Evolutionary conservation across 2,797 vertebrate species (phyloP).

Genomic region (Anguilla pacifica): DNA sequence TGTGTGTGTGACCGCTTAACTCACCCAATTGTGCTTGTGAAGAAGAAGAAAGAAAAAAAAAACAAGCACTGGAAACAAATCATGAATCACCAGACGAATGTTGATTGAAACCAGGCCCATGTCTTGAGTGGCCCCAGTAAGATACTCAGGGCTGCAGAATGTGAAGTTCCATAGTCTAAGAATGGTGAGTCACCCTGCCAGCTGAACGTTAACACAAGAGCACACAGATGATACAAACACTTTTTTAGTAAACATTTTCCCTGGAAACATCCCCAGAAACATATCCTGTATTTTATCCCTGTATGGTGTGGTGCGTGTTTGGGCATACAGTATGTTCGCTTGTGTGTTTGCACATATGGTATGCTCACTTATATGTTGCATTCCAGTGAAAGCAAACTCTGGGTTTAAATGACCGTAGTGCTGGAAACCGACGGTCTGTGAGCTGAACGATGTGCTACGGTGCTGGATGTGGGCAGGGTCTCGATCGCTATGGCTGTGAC

Average conservation of each 20-base stretch:
- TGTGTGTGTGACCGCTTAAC: not conserved
- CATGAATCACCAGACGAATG: not conserved
- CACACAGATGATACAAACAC: no score
- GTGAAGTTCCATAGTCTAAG: not conserved
- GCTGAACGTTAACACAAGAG: not conserved
- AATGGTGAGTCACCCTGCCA: not conserved
- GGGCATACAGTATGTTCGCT: no score
- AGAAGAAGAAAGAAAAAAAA: not conserved
- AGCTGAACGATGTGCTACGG: not conserved
- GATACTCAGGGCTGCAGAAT: not conserved
- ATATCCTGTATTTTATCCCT: not conserved
- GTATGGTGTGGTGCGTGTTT: not conserved
- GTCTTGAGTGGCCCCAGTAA: not conserved
- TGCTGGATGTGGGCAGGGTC: not conserved
- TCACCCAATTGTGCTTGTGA: not conserved
- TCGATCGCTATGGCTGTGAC: not conserved
- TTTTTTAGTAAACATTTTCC: not conserved
- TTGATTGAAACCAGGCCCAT: not conserved
- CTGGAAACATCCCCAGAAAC: not conserved
- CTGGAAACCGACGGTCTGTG: not conserved
- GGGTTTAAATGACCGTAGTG: not conserved
- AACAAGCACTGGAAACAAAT: not conserved
- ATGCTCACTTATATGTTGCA: not conserved
- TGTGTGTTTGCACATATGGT: no score
- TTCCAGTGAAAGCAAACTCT: not conserved